phyloP scores from a whole-genome alignment of 2,113 vertebrate genomes.

The Saccopteryx bilineata region DNA sequence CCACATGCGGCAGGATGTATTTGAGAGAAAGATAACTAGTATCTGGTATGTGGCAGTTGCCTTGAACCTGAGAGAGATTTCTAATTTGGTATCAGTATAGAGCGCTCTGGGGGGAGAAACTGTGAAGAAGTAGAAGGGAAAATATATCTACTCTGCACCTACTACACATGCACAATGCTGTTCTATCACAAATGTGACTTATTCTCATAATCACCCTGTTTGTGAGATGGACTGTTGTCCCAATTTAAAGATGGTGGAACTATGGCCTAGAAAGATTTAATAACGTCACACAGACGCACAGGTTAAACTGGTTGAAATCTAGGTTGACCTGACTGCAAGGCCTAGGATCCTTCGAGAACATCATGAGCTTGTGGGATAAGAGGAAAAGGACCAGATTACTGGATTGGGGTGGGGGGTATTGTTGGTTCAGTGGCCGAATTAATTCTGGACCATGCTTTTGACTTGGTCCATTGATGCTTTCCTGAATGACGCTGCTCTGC shows the following conservation, averaged over 20 bases:
- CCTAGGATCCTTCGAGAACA: neutral
- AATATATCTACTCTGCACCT: neutral
- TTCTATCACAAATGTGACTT: neutral
- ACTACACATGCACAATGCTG: too few species aligned
- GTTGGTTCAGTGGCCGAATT: neutral
- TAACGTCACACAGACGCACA: neutral
- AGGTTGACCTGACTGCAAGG: neutral
- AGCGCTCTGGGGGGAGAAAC: neutral
- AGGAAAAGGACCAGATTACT: fast-evolving
- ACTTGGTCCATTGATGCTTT: too few species aligned
- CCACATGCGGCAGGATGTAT: neutral
- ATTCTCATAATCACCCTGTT: neutral
- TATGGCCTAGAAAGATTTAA: neutral
- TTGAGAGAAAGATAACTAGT: neutral
- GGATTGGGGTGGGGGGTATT: neutral
- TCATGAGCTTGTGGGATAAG: fast-evolving
- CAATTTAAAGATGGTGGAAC: neutral
- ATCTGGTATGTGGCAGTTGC: neutral
- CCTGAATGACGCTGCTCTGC: fast-evolving
- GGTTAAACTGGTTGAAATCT: neutral
- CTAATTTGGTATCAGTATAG: neutral
- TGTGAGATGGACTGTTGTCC: neutral
- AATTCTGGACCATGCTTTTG: too few species aligned
- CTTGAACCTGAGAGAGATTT: neutral
- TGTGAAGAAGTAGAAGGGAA: neutral